Percentiles rank a stretch among this genome's conserved stretches.
phyloP scores from a whole-genome alignment of 92 coral and sea anemone species.

The Paramuricea clavata region DNA sequence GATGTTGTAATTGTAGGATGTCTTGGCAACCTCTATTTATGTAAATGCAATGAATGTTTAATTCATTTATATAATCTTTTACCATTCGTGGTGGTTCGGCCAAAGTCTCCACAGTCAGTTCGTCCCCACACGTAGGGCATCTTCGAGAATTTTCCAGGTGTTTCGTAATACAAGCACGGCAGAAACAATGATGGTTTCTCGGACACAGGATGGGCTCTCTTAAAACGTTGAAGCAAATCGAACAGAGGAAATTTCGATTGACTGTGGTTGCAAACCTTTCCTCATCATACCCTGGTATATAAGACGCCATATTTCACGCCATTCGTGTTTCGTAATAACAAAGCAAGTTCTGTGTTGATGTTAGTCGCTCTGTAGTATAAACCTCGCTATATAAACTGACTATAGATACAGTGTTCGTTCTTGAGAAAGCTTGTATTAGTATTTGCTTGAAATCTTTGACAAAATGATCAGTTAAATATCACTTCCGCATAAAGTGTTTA shows the following conservation, averaged over 20 bases:
- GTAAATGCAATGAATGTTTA: neutral
- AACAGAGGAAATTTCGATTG: neutral
- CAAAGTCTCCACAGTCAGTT: constrained; percentile 2
- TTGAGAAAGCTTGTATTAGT: too few species aligned
- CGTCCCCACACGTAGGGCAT: neutral
- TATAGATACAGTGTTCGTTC: constrained; percentile 9
- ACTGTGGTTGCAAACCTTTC: neutral
- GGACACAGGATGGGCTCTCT: neutral
- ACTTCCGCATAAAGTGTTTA: neutral
- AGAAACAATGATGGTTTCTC: neutral
- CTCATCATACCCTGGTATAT: neutral
- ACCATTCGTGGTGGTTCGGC: neutral
- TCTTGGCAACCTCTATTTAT: neutral
- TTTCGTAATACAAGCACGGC: neutral
- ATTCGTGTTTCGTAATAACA: neutral
- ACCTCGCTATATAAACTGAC: neutral
- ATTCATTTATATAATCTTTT: neutral
- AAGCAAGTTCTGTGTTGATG: neutral
- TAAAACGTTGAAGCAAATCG: neutral
- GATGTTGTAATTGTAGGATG: neutral
- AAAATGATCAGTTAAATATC: neutral
- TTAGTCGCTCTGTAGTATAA: constrained; percentile 5
- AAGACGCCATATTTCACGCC: neutral
- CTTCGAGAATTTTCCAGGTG: neutral
- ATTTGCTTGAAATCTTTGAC: neutral